Conservation (phyloP, 2,113 vertebrate species). For the Sapayoa aenigma region DNA sequence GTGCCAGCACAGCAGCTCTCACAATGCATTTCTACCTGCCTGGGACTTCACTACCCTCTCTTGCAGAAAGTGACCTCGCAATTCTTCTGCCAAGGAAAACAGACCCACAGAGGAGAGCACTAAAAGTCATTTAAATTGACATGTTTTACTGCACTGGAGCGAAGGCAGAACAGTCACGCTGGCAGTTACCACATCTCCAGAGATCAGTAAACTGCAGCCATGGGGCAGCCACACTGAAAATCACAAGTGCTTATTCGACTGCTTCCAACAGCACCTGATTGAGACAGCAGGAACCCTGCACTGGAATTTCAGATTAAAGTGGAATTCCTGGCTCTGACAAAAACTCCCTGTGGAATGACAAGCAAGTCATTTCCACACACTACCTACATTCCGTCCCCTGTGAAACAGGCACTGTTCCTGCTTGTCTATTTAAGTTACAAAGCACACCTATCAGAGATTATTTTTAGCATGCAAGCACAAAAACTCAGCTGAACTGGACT, state of each 20-base stretch:
- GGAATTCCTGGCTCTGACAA: neutral
- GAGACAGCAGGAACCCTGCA: neutral
- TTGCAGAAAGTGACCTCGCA: neutral
- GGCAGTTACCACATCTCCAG: neutral
- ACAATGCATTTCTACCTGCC: neutral
- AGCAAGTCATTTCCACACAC: neutral
- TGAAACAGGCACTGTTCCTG: neutral
- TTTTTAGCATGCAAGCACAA: neutral
- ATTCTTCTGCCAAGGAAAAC: neutral
- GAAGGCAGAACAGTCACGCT: neutral
- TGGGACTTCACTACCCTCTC: neutral
- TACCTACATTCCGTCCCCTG: neutral
- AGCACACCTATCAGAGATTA: neutral
- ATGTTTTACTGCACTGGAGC: neutral
- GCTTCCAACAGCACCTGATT: neutral
- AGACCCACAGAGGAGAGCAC: neutral
- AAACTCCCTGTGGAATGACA: neutral
- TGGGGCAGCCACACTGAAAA: neutral
- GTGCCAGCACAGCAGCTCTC: neutral
- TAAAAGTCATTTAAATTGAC: neutral
- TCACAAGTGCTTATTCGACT: neutral
- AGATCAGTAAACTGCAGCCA: neutral
- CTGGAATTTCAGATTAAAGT: neutral
- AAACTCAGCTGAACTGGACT: slow-evolving; percentile 3
- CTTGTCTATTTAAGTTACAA: neutral